These are phyloP conservation scores for Chaetodon trifasciatus DNA, from an alignment of 2,797 vertebrate genomes.

Conservation along the genomic window DNA sequence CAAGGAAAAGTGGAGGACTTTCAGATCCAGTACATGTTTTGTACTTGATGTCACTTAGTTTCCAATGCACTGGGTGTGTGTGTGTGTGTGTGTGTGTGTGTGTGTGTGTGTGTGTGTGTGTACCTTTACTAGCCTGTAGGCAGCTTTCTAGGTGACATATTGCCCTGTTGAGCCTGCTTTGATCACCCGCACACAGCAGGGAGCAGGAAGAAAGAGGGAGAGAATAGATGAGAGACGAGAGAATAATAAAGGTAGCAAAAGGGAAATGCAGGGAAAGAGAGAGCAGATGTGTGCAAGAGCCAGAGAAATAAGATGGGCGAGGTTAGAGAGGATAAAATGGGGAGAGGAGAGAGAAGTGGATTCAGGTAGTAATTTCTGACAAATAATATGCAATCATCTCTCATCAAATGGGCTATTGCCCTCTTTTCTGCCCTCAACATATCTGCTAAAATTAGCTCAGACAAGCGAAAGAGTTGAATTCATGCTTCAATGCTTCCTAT, in stretches of 20 bases:
- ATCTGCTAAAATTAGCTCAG: not conserved
- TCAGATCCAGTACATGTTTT: conserved; percentile 25
- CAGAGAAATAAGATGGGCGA: conserved; percentile 18
- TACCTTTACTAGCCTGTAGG: conserved; percentile 49
- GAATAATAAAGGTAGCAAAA: conserved; percentile 25
- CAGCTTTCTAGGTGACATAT: conserved; percentile 63
- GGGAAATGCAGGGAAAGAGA: conserved; percentile 12
- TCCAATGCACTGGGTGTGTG: conserved; percentile 18
- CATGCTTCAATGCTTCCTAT: not conserved
- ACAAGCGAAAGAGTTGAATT: not conserved
- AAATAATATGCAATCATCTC: conserved; percentile 16
- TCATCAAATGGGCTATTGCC: conserved; percentile 4
- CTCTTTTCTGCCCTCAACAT: conserved; percentile 22
- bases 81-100: conserved; percentile 42
- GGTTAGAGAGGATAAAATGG: not conserved
- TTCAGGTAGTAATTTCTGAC: conserved; percentile 11
- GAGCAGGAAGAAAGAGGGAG: conserved; percentile 50
- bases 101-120: conserved; percentile 27
- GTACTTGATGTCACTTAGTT: conserved; percentile 9
- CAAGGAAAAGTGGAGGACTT: conserved; percentile 1
- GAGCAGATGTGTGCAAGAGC: not conserved
- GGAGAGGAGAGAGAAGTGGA: not conserved
- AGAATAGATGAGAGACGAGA: conserved; percentile 42
- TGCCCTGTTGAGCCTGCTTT: conserved; percentile 69
- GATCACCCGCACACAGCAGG: conserved; percentile 63